Evolutionary conservation across 2,113 vertebrate species (phyloP).

Genomic region (Corythornis madagascariensis): DNA sequence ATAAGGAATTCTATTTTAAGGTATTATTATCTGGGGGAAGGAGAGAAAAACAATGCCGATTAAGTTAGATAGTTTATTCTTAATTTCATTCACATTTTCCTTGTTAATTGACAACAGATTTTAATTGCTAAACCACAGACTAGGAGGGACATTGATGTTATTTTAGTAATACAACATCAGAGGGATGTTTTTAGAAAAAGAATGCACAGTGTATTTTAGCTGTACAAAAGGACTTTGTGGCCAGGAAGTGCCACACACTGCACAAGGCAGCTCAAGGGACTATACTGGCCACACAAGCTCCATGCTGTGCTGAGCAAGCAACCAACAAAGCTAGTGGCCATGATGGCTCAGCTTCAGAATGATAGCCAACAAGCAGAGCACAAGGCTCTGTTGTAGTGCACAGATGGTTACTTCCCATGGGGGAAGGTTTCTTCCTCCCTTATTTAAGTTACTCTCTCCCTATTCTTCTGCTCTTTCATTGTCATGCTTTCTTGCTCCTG

Average conservation of each 20-base stretch:
- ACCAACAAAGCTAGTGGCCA: background rate
- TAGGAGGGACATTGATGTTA: background rate
- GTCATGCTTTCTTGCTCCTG: background rate
- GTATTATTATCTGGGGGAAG: conserved; percentile 27
- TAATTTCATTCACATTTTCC: conserved; percentile 18
- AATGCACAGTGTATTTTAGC: background rate
- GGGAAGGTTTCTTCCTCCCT: background rate
- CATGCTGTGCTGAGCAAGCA: rapidly evolving
- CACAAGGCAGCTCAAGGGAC: background rate
- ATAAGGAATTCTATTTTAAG: conserved; percentile 60
- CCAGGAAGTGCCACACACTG: background rate
- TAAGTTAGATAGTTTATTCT: conserved; percentile 24
- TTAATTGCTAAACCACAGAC: background rate
- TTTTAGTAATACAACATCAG: background rate
- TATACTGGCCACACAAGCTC: background rate
- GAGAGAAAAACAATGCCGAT: background rate
- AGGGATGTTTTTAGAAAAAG: background rate
- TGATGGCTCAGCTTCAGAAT: rapidly evolving
- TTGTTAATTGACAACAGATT: conserved; percentile 33
- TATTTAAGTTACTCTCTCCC: background rate
- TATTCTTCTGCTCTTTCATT: background rate
- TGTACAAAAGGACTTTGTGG: background rate
- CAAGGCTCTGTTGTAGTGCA: background rate
- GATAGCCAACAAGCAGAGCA: background rate
- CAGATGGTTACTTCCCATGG: background rate